Conservation (phyloP, 2,113 vertebrate species). For the Poecilia latipinna region DNA sequence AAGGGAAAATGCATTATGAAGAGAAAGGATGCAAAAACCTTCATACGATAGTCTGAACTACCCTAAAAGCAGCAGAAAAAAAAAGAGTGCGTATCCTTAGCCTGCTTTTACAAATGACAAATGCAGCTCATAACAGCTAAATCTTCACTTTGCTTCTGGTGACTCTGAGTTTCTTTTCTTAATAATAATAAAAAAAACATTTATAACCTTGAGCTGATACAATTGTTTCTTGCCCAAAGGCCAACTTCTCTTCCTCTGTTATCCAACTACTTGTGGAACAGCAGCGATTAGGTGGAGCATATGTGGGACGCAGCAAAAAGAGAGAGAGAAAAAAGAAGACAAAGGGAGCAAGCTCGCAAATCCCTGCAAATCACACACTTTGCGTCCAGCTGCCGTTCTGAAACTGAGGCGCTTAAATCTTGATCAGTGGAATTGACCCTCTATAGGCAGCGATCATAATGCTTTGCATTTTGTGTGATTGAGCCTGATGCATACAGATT, state of each 20-base stretch:
- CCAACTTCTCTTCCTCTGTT: slow-evolving; percentile 57
- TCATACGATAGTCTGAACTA: neutral
- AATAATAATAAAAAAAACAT: neutral
- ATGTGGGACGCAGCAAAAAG: slow-evolving; percentile 29
- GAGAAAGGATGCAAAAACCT: slow-evolving; percentile 21
- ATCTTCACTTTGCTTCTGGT: neutral
- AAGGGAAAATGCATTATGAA: slow-evolving; percentile 49
- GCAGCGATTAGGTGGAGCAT: slow-evolving; percentile 41
- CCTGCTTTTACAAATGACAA: neutral
- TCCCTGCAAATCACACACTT: slow-evolving; percentile 45
- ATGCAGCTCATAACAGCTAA: neutral
- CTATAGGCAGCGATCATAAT: slow-evolving; percentile 12
- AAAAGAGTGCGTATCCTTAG: neutral
- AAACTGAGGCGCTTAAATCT: slow-evolving; percentile 18
- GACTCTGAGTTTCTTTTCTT: neutral
- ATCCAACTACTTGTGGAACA: slow-evolving; percentile 47
- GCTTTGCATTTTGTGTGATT: neutral
- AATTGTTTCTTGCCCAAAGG: slow-evolving; percentile 36
- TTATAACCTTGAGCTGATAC: slow-evolving; percentile 18
- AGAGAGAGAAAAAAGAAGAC: neutral
- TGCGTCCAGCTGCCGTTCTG: slow-evolving; percentile 5
- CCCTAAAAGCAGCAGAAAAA: slow-evolving; percentile 17
- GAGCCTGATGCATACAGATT: slow-evolving; percentile 23
- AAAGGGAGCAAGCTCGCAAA: slow-evolving; percentile 31
- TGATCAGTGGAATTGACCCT: slow-evolving; percentile 20